Evolutionary conservation across 1,140 invertebrate species (phyloP).

Genomic region (Leptinotarsa texana): DNA sequence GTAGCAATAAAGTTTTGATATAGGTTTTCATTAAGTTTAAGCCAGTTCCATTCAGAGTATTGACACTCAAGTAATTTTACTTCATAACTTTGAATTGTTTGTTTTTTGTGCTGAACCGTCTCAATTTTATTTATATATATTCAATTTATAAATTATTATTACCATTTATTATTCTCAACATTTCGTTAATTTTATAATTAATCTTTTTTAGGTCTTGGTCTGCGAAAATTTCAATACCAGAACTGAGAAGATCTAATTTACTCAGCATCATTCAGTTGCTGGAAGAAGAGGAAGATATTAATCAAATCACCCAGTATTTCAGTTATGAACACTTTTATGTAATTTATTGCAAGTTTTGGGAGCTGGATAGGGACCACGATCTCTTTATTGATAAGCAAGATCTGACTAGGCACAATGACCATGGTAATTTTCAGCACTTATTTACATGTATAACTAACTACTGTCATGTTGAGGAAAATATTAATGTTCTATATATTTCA

Average conservation of each 20-base stretch:
- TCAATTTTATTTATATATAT: too few species aligned
- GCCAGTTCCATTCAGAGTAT: too few species aligned
- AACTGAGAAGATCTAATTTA: constrained; percentile 91
- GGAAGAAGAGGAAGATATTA: constrained; percentile 95
- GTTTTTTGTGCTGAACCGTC: too few species aligned
- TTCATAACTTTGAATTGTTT: too few species aligned
- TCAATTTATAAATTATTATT: too few species aligned
- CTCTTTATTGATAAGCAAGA: constrained; percentile 94
- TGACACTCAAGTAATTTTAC: too few species aligned
- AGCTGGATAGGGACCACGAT: constrained; percentile 97
- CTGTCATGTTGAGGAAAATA: too few species aligned
- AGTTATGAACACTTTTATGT: constrained; percentile 99
- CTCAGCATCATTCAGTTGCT: constrained; percentile 74
- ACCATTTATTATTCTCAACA: too few species aligned
- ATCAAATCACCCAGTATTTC: constrained; percentile 96
- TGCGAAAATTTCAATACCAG: constrained; percentile 84
- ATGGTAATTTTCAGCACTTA: constrained; percentile 66
- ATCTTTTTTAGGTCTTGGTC: constrained; percentile 82
- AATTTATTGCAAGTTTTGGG: constrained; percentile 99
- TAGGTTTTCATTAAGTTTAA: too few species aligned
- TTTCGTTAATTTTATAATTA: neutral
- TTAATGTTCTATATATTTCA: too few species aligned
- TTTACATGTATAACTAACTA: too few species aligned
- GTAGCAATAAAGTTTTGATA: too few species aligned
- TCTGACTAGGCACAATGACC: constrained; percentile 92